Evolutionary conservation across 2,113 vertebrate genomes (phyloP), one percentile per base, ranked within the genome.

Genomic region (Bufo gargarizans): DNA sequence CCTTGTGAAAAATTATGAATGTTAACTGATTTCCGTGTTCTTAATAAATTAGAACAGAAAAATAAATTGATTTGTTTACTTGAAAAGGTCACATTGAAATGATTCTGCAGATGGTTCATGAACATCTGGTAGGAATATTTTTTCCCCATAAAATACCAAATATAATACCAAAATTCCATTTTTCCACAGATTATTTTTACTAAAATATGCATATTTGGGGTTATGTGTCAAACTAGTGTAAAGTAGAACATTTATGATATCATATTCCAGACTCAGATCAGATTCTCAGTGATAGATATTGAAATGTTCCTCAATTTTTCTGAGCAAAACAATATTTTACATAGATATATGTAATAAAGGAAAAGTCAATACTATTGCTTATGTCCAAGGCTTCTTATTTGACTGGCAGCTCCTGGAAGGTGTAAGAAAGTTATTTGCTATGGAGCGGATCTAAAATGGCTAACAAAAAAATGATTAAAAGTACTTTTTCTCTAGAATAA

Each of bases 51-150:
- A 86, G 55, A 56, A 63, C 74, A 77, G 74, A 86, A 86, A 77
- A 86, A 77, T 45, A 76, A 77, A 86, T 77, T 86, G 71, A 61
- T 77, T 12, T 86, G 58, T 86, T 86, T 86, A 86, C 74, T 86
- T 86, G 13, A 22, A 76, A 77, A 86, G 6, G 74, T 86, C 45
- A 11, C 72, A 86, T 78, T 16, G 53, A 86, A 86, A 86, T 86
- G 10, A 77, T 77, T 86, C 61, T 77, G 72, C 84, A 86, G 84
- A 77, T 86, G 58, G 59, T 86, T 76, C 56, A 20, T 63, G n/a
- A 47, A 74, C 85, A 86, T 86, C 85, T 86, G 85, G 43, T 63
- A 67, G 3, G 33, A 86, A 19, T 5, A 63, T 78, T 65, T 58
- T 58, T 80, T 43, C 17, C 45, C 50, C 47, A 50, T 45, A 61